A percentile compares a stretch with the other conserved stretches of the same genome.
Evolutionary conservation across 2,797 vertebrate species (phyloP).

Genomic region (Microtus agrestis): DNA sequence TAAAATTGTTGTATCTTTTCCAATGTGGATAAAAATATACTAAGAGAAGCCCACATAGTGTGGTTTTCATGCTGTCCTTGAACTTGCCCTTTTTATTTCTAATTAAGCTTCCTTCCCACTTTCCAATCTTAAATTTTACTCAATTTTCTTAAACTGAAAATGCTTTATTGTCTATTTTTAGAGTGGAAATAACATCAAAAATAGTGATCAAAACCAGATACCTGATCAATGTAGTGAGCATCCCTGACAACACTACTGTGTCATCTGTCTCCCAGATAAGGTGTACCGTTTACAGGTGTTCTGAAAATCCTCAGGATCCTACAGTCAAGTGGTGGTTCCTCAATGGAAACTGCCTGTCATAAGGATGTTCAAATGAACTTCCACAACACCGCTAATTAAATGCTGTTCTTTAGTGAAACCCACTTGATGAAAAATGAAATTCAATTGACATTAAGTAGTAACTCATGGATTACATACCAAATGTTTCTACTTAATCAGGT

Average conservation of each 20-base stretch:
- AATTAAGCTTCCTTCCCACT: not conserved
- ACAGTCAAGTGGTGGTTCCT: accelerated
- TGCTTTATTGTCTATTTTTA: not conserved
- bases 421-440: slow-evolving; percentile 39
- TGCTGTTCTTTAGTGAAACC: slow-evolving; percentile 17
- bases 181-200: not conserved
- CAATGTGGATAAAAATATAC: too few species aligned
- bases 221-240: not conserved
- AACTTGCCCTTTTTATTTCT: not conserved
- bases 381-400: not conserved
- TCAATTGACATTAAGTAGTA: not conserved
- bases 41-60: too few species aligned
- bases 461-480: slow-evolving; percentile 27
- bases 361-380: not conserved
- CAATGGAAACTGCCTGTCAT: not conserved
- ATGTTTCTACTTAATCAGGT: slow-evolving; percentile 38
- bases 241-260: not conserved
- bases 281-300: not conserved
- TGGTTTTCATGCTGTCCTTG: not conserved
- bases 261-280: not conserved
- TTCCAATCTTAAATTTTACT: not conserved
- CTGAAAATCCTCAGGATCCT: not conserved
- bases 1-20: too few species aligned
- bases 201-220: not conserved
- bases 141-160: not conserved